Evolutionary conservation across 64 coral and sea anemone species (phyloP).

Genomic region (Porites lutea): DNA sequence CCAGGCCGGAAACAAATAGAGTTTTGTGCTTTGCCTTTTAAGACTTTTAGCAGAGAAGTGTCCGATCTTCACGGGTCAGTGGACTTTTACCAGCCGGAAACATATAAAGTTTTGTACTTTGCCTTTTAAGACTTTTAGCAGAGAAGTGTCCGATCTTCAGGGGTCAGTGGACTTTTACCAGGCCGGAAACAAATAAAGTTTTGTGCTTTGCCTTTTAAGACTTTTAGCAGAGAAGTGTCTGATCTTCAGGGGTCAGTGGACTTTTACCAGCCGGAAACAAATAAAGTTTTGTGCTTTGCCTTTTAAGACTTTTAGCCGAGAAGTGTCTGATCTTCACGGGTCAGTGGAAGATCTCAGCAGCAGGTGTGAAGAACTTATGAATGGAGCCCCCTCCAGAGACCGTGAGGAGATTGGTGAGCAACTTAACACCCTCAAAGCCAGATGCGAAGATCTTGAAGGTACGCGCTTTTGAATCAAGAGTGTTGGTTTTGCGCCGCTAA

Average conservation of each 20-base stretch:
- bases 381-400: constrained; percentile 17
- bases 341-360: constrained; percentile 85
- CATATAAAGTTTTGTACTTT: neutral
- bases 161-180: constrained; percentile 91
- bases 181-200: neutral
- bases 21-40: too few species aligned
- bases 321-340: constrained; percentile 82
- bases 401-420: constrained; percentile 67
- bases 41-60: too few species aligned
- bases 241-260: constrained; percentile 89
- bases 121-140: constrained; percentile 49
- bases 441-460: constrained; percentile 72
- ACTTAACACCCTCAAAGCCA: constrained; percentile 46
- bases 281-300: neutral
- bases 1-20: too few species aligned
- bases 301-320: constrained; percentile 59
- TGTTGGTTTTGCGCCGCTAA: too few species aligned
- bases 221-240: constrained; percentile 71
- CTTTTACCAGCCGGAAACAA: neutral
- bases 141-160: constrained; percentile 80
- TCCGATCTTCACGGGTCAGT: too few species aligned
- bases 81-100: too few species aligned
- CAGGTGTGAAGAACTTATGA: constrained; percentile 80
- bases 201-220: constrained; percentile 14
- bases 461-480: neutral